Conservation (phyloP, 2,888 invertebrate genomes). For the Neocrepidodera transversa region DNA sequence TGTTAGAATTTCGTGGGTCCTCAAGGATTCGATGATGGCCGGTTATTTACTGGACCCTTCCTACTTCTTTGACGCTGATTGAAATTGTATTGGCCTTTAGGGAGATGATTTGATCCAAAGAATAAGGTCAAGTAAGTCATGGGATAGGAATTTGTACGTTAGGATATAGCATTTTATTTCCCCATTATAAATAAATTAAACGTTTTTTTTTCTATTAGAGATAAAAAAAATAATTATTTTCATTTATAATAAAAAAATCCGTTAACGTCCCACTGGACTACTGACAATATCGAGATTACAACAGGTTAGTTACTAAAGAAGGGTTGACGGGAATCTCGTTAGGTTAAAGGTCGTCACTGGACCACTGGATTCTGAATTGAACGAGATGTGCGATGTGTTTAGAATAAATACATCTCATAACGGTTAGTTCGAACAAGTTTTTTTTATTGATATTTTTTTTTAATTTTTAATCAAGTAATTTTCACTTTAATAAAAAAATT, state of each 20-base stretch:
- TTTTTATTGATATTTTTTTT: too few species aligned
- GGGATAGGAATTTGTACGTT: background rate
- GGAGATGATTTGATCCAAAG: background rate
- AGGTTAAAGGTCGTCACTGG: conserved; percentile 6
- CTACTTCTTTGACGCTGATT: conserved; percentile 10
- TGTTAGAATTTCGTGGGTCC: background rate
- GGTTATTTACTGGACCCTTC: too few species aligned
- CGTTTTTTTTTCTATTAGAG: too few species aligned
- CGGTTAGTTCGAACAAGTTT: conserved; percentile 3
- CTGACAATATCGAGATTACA: background rate
- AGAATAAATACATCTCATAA: conserved; percentile 8
- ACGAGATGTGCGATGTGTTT: background rate
- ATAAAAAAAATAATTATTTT: background rate
- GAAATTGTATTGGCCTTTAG: conserved; percentile 9
- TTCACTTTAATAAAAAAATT: too few species aligned
- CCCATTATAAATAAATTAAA: too few species aligned
- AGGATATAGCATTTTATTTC: too few species aligned
- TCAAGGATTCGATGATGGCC: conserved; percentile 8
- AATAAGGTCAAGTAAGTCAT: background rate
- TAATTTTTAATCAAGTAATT: too few species aligned
- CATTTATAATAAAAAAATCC: background rate
- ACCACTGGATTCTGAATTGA: background rate
- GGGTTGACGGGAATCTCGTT: conserved; percentile 4
- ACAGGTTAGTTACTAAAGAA: conserved; percentile 6
- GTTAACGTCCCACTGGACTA: background rate